Conservation (phyloP, 2,888 invertebrate genomes). For the Marronus borbonicus region DNA sequence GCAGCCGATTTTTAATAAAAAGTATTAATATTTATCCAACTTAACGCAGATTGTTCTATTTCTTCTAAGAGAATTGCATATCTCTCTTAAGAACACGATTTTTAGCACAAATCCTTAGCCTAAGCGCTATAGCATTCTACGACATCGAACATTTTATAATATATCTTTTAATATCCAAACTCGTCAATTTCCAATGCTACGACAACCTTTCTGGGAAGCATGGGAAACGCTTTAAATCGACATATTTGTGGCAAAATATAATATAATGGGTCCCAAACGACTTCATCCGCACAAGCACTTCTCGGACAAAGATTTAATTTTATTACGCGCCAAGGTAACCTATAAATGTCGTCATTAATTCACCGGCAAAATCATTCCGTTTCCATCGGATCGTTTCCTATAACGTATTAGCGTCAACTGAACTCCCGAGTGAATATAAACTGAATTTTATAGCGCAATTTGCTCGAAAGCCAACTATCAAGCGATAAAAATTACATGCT, state of each 20-base stretch:
- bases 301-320: constrained; percentile 27
- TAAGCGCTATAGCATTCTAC: too few species aligned
- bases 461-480: constrained; percentile 30
- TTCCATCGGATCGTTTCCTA: constrained; percentile 6
- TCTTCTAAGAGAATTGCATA: too few species aligned
- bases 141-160: too few species aligned
- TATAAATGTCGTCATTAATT: constrained; percentile 31
- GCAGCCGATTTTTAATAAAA: too few species aligned
- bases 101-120: too few species aligned
- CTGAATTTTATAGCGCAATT: constrained; percentile 29
- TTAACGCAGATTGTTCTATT: too few species aligned
- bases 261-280: background rate
- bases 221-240: background rate
- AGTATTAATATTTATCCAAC: too few species aligned
- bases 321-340: constrained; percentile 19
- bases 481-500: constrained; percentile 19
- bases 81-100: too few species aligned
- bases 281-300: background rate
- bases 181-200: background rate
- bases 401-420: constrained; percentile 33
- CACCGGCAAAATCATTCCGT: constrained; percentile 32
- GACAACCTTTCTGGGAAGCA: background rate
- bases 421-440: constrained; percentile 37
- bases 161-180: too few species aligned
- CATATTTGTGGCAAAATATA: constrained; percentile 16